Conservation (phyloP, 2,113 vertebrate species). For the Ceyx margarethae region DNA sequence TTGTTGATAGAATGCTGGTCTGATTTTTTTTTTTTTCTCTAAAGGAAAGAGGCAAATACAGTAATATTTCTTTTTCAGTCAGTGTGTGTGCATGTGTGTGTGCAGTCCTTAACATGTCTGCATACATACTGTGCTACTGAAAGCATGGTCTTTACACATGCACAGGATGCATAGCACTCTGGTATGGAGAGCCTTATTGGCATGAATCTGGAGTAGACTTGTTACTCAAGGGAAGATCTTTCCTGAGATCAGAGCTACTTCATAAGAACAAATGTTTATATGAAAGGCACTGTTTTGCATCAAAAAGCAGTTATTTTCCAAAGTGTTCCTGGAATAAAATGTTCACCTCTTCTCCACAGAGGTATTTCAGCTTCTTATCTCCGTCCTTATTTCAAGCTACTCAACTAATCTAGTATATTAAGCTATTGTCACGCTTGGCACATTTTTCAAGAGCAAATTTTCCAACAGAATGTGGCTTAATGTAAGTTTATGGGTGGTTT, state of each 20-base stretch:
- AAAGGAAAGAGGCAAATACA: background rate
- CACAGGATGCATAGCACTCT: background rate
- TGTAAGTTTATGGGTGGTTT: background rate
- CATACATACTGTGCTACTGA: background rate
- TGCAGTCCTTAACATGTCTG: fast-evolving
- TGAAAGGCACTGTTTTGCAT: background rate
- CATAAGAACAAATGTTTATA: background rate
- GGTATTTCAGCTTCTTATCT: background rate
- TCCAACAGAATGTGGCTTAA: background rate
- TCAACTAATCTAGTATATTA: background rate
- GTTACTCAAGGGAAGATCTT: background rate
- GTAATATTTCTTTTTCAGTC: background rate
- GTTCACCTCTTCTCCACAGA: background rate
- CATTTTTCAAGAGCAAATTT: background rate
- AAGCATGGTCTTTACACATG: background rate
- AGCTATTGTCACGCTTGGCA: background rate
- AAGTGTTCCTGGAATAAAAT: background rate
- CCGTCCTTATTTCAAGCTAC: background rate
- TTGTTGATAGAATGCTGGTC: background rate
- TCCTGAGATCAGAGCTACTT: background rate
- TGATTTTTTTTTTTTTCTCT: background rate
- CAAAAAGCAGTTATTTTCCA: background rate
- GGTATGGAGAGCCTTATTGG: background rate
- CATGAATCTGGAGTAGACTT: background rate
- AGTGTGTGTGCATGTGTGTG: fast-evolving